Base-by-base conservation (phyloP, 2,888 invertebrate species). In the Pheosia gnoma region DNA sequence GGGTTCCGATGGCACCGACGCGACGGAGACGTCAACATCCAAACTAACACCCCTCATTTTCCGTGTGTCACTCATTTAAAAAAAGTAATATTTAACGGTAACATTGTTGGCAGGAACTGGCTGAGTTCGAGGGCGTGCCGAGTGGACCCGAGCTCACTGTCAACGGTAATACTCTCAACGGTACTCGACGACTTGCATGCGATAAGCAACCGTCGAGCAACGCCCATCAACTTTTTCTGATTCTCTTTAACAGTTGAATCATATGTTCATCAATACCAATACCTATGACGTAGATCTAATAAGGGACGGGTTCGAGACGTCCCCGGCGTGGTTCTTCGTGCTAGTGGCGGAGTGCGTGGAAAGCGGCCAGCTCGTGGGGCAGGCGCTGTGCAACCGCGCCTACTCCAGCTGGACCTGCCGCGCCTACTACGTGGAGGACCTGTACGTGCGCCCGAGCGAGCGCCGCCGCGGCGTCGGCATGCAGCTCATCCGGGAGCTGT, bases 341-440 rank as follows among this genome's bases (percentile, higher is more conserved):
- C 89, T 95, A 74, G 95, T 97, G 54, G 96, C 96, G 57, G 95
- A 95, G 86, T 69, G 80, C 54, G 70, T 61, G 72, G 87, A 62
- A 76, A 86, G 62, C 72, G 87, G 63, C 76, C 87, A 38, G 66
- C 74, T 96, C 47, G 92, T 96, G 62, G 98, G 97, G 1, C 97
- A 97, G 86, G 95, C 96, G 38, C 85, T 98, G 36, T 98, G 96
- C 88, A 98, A 95, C 88, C 95, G 95, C 78, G 95, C 95, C 59
- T 98, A 98, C 91, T 97, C 98, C 1, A 97, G 98, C 9, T 98
- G 98, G 97, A 93, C 95, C 74, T 97, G 98, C 8, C 96, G 95
- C 85, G 94, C 95, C 9, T 93, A 97, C 72, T 97, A 97, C 88
- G 86, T 98, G 65, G 98, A 98, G 91, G 98, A 98, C 89, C 84